Conservation (phyloP, 2,797 vertebrate genomes). For the Odontamblyopus rebecca region DNA sequence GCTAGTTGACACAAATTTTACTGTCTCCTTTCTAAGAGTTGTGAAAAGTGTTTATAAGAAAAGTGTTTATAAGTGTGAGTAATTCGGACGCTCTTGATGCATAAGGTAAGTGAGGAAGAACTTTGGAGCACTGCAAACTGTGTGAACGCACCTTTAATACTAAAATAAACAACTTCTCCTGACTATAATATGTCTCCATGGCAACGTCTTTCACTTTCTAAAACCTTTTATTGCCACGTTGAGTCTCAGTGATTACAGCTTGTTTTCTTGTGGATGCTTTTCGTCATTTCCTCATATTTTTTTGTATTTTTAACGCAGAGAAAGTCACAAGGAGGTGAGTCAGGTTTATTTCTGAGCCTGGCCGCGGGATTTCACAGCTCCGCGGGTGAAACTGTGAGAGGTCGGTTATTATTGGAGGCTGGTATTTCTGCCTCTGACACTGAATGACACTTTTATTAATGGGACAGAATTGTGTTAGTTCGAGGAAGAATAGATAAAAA, state of each 20-base stretch:
- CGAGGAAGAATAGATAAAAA: neutral
- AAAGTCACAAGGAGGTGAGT: slow-evolving; percentile 2
- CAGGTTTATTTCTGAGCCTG: slow-evolving; percentile 14
- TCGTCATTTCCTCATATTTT: neutral
- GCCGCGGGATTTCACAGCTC: slow-evolving; percentile 22
- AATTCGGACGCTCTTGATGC: too few species aligned
- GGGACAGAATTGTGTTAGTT: neutral
- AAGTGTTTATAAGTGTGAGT: too few species aligned
- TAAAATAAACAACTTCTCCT: neutral
- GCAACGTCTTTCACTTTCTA: neutral
- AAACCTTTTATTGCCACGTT: neutral
- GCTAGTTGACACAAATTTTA: too few species aligned
- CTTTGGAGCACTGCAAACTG: neutral
- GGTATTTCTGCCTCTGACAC: neutral
- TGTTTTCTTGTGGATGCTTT: neutral
- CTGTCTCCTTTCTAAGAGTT: too few species aligned
- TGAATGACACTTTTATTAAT: neutral
- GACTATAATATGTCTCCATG: neutral
- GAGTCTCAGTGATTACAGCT: neutral
- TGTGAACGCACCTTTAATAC: neutral
- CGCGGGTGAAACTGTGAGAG: slow-evolving; percentile 19
- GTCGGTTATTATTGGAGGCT: neutral
- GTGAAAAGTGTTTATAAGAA: too few species aligned
- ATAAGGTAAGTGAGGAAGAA: too few species aligned
- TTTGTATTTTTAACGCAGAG: neutral